phyloP scores from a whole-genome alignment of 2,888 invertebrate genomes.

The Parnassius apollo region DNA sequence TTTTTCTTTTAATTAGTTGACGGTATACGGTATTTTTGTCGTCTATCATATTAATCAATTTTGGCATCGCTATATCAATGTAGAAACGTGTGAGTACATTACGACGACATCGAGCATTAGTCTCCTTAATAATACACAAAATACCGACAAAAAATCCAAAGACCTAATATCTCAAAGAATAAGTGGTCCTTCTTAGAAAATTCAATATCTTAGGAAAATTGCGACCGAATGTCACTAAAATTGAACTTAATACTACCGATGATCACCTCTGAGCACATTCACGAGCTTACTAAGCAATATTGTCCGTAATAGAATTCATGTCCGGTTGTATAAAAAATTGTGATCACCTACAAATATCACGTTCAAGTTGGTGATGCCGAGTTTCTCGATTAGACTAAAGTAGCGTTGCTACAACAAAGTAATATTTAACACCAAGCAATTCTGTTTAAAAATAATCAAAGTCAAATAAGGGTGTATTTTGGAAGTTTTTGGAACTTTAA shows the following conservation, averaged over 20 bases:
- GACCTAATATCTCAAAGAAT: constrained; percentile 16
- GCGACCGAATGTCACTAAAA: constrained; percentile 25
- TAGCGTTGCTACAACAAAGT: too few species aligned
- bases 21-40: too few species aligned
- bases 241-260: constrained; percentile 24
- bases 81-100: background rate
- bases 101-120: constrained; percentile 10
- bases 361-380: constrained; percentile 17
- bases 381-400: too few species aligned
- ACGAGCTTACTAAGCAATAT: constrained; percentile 2
- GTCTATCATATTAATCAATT: background rate
- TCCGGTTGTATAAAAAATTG: constrained; percentile 12
- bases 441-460: too few species aligned
- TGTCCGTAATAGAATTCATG: constrained; percentile 15
- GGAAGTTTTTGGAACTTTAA: too few species aligned
- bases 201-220: constrained; percentile 25
- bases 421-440: too few species aligned
- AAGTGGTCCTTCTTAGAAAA: constrained; percentile 26
- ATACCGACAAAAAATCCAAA: constrained; percentile 15
- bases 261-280: constrained; percentile 15
- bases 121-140: constrained; percentile 12
- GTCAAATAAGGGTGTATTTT: too few species aligned
- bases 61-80: background rate
- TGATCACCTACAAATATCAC: constrained; percentile 11
- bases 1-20: background rate